phyloP scores from a whole-genome alignment of 2,888 invertebrate species.

The Phengaris alcon region DNA sequence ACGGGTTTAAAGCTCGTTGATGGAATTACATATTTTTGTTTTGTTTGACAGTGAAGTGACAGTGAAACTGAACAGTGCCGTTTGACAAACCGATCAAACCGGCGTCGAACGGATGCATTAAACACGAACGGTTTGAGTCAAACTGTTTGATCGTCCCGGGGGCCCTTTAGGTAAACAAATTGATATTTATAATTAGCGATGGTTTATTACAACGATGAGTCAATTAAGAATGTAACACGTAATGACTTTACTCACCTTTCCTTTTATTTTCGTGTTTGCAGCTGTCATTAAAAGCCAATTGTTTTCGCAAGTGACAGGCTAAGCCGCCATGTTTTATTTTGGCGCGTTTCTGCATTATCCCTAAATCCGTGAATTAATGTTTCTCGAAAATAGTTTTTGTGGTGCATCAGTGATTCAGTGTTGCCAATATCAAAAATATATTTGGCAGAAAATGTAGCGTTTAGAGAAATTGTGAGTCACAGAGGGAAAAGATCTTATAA shows the following conservation, averaged over 20 bases:
- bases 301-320: constrained; percentile 31
- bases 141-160: too few relatives aligned
- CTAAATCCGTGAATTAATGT: constrained; percentile 11
- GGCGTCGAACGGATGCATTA: too few relatives aligned
- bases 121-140: too few relatives aligned
- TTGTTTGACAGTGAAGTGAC: too few relatives aligned
- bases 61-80: too few relatives aligned
- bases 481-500: constrained; percentile 18
- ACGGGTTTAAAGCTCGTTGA: too few relatives aligned
- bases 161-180: neutral
- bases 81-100: too few relatives aligned
- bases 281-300: constrained; percentile 33
- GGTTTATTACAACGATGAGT: neutral
- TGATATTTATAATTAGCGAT: neutral
- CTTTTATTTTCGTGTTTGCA: constrained; percentile 10
- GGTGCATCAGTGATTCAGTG: constrained; percentile 6
- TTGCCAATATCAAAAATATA: constrained; percentile 24
- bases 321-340: constrained; percentile 26
- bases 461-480: constrained; percentile 9
- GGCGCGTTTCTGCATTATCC: constrained; percentile 13
- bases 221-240: neutral
- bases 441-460: neutral
- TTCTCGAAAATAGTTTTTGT: constrained; percentile 10
- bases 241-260: constrained; percentile 1
- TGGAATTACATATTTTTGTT: too few relatives aligned